Conservation (phyloP, 2,888 invertebrate species). For the Drosophila hamatofila region DNA sequence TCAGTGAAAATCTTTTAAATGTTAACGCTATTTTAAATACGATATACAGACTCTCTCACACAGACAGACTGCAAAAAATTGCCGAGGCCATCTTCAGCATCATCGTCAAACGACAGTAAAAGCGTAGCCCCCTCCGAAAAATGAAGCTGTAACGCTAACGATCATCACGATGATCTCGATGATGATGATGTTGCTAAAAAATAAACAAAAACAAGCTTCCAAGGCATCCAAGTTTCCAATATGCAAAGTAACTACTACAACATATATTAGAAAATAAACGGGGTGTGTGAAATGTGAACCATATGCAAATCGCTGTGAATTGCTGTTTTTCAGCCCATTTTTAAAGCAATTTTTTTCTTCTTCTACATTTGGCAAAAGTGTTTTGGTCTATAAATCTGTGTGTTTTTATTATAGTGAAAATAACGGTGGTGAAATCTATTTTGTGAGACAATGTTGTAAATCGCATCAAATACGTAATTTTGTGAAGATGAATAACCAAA, state of each 20-base stretch:
- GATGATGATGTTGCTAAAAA: conserved; percentile 68
- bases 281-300: conserved; percentile 78
- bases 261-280: conserved; percentile 62
- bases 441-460: conserved; percentile 51
- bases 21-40: conserved; percentile 79
- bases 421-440: conserved; percentile 61
- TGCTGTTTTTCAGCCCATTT: conserved; percentile 24
- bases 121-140: conserved; percentile 56
- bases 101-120: conserved; percentile 73
- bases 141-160: conserved; percentile 35
- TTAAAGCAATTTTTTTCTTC: background rate
- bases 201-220: conserved; percentile 43
- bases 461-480: conserved; percentile 28
- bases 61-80: conserved; percentile 61
- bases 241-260: conserved; percentile 72
- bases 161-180: conserved; percentile 26
- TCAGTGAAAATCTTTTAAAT: conserved; percentile 84
- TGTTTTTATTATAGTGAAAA: conserved; percentile 69
- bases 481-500: conserved; percentile 25
- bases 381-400: conserved; percentile 59
- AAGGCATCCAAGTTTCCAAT: conserved; percentile 61
- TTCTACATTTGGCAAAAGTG: conserved; percentile 46
- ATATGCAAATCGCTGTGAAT: conserved; percentile 68
- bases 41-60: conserved; percentile 35
- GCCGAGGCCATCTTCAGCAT: conserved; percentile 59